Conservation (phyloP, 2,113 vertebrate genomes). For the Urocitellus parryii region DNA sequence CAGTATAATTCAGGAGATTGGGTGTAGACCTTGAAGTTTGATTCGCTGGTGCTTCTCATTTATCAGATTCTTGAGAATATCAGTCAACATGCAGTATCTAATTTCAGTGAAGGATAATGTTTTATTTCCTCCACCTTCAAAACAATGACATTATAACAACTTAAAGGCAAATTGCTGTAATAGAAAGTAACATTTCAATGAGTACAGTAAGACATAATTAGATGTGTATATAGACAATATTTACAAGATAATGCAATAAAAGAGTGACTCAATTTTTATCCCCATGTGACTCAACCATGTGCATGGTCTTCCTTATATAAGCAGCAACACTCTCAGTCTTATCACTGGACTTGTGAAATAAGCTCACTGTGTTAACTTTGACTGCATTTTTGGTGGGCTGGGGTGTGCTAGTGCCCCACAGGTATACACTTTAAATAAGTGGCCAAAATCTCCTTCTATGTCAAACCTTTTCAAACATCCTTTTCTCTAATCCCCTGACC, state of each 20-base stretch:
- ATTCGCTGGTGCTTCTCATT: neutral
- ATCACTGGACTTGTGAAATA: conserved; percentile 27
- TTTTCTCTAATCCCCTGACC: neutral
- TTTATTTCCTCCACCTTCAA: neutral
- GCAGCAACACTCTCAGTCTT: neutral
- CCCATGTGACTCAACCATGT: neutral
- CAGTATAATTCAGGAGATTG: conserved; percentile 31
- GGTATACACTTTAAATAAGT: neutral
- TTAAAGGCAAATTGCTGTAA: conserved; percentile 30
- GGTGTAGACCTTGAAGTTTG: neutral
- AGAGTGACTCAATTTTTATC: conserved; percentile 15
- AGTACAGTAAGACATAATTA: conserved; percentile 4
- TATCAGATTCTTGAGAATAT: neutral
- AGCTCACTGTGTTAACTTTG: neutral
- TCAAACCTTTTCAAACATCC: neutral
- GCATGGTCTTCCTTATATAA: conserved; percentile 17
- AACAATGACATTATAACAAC: neutral
- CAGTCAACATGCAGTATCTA: neutral
- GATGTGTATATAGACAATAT: neutral
- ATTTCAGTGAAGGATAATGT: conserved; percentile 19
- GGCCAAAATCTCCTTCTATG: neutral
- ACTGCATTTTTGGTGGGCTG: neutral
- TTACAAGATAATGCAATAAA: conserved; percentile 5
- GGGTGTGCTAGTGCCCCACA: neutral
- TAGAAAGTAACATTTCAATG: neutral